Evolutionary conservation across 2,797 vertebrate genomes (phyloP).

Genomic region (Falco peregrinus): DNA sequence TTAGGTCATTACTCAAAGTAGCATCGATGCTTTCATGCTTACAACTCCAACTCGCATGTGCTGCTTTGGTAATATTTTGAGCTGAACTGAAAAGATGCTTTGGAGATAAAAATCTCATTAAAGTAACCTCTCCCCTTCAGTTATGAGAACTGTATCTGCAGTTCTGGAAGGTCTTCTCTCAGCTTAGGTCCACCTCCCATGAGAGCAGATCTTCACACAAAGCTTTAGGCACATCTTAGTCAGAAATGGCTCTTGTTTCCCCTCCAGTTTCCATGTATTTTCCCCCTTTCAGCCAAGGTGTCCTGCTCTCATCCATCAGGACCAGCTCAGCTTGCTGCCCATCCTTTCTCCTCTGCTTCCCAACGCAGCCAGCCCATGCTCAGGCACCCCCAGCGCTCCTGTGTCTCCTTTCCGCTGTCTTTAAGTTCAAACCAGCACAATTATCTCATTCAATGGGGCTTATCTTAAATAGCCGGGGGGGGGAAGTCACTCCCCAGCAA

Average conservation of each 20-base stretch:
- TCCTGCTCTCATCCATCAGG: background rate
- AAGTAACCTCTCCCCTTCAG: background rate
- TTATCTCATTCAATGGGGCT: background rate
- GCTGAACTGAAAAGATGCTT: background rate
- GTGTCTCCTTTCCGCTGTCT: background rate
- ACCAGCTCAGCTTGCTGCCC: background rate
- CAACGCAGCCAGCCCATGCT: background rate
- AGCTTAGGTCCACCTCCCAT: rapidly evolving
- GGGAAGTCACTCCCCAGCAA: background rate
- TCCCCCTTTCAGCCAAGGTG: background rate
- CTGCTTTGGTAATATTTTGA: background rate
- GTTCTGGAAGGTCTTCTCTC: background rate
- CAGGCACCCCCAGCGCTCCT: background rate
- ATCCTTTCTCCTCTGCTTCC: background rate
- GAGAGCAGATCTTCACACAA: background rate
- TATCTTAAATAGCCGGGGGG: background rate
- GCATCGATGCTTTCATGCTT: background rate
- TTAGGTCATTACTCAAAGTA: background rate
- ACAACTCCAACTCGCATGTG: background rate
- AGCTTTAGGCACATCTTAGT: background rate
- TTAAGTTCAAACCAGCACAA: background rate
- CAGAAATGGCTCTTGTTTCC: background rate
- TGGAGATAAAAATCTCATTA: background rate
- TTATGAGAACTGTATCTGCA: background rate
- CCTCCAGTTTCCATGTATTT: background rate